Conservation (phyloP, 2,113 vertebrate species). For the Glaucidium brasilianum region DNA sequence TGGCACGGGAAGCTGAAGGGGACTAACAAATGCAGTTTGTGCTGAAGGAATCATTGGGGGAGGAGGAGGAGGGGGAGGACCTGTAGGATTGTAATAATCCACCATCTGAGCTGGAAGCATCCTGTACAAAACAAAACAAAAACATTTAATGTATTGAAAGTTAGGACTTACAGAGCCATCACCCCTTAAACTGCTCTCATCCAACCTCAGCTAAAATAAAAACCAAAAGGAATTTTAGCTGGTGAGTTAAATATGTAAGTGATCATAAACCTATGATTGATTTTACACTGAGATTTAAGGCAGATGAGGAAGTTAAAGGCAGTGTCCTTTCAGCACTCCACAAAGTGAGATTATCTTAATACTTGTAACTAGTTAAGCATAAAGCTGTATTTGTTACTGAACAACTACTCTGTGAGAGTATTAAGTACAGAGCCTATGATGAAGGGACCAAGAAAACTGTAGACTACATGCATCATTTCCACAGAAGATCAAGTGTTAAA, state of each 20-base stretch:
- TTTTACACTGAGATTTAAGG: neutral
- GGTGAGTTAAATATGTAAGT: neutral
- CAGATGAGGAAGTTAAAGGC: neutral
- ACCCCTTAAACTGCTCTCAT: neutral
- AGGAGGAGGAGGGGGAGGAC: conserved; percentile 84
- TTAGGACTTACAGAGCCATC: neutral
- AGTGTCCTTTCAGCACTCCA: neutral
- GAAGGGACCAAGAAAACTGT: neutral
- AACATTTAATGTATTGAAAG: neutral
- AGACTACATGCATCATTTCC: rapidly evolving
- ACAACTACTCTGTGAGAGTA: neutral
- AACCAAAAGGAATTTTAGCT: neutral
- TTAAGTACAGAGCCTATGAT: neutral
- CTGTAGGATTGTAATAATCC: conserved; percentile 89
- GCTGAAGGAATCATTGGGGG: conserved; percentile 92
- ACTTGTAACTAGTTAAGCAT: neutral
- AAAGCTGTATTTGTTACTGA: neutral
- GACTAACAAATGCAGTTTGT: conserved; percentile 92
- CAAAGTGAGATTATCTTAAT: neutral
- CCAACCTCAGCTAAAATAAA: neutral
- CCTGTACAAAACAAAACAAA: conserved; percentile 69
- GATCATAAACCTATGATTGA: neutral
- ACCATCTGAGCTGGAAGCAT: conserved; percentile 80
- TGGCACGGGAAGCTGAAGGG: conserved; percentile 82
- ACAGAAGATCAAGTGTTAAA: neutral